Conservation (phyloP, 2,797 vertebrate genomes). For the Chaetodon trifasciatus region DNA sequence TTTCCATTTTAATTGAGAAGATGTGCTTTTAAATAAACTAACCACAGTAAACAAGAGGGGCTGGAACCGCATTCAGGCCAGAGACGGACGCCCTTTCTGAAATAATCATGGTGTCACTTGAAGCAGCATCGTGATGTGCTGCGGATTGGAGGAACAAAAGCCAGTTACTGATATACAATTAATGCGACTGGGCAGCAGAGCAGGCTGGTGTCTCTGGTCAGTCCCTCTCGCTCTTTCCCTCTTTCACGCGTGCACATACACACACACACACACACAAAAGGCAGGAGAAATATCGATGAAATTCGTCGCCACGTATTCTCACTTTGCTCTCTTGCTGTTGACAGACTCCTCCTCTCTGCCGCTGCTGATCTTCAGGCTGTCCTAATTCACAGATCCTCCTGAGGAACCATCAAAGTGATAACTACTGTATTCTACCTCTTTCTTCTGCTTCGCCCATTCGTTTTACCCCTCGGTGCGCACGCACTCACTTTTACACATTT, state of each 20-base stretch:
- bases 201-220: slow-evolving; percentile 55
- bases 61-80: slow-evolving; percentile 30
- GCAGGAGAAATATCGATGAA: slow-evolving; percentile 61
- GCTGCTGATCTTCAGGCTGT: slow-evolving; percentile 66
- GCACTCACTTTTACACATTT: slow-evolving; percentile 24
- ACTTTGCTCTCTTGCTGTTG: slow-evolving; percentile 49
- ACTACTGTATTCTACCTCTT: slow-evolving; percentile 45
- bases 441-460: slow-evolving; percentile 33
- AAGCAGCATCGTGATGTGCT: slow-evolving; percentile 37
- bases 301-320: slow-evolving; percentile 50
- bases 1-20: slow-evolving; percentile 25
- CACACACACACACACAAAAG: slow-evolving; percentile 36
- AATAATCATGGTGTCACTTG: slow-evolving; percentile 48
- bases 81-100: slow-evolving; percentile 28
- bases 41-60: slow-evolving; percentile 4
- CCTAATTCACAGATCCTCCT: slow-evolving; percentile 68
- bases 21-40: slow-evolving; percentile 30
- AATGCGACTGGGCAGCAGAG: slow-evolving; percentile 72
- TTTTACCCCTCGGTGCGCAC: slow-evolving; percentile 29
- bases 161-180: slow-evolving; percentile 62
- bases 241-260: too few species aligned
- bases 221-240: slow-evolving; percentile 34
- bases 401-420: slow-evolving; percentile 71
- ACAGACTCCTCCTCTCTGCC: slow-evolving; percentile 56
- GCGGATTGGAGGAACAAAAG: slow-evolving; percentile 52